These are phyloP conservation scores for Cremastinae sp. DNA, from an alignment of 2,888 invertebrate species.

Conservation along the genomic window DNA sequence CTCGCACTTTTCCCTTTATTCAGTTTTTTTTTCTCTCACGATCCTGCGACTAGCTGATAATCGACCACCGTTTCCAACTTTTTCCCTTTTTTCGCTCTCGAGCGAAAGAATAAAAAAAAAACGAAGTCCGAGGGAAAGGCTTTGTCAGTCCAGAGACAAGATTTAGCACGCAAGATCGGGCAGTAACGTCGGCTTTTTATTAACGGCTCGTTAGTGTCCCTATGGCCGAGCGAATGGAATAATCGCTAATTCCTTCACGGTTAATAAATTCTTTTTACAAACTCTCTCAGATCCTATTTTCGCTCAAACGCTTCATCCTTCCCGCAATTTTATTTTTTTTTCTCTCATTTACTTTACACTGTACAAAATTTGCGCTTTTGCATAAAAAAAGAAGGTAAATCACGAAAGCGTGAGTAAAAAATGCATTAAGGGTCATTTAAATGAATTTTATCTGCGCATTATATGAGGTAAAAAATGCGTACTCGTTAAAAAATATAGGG, in stretches of 20 bases:
- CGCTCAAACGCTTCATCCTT: not conserved
- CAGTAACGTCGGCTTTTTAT: slow-evolving; percentile 34
- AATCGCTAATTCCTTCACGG: slow-evolving; percentile 39
- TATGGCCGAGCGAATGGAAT: not conserved
- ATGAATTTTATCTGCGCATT: too few species aligned
- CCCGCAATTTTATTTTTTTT: not conserved
- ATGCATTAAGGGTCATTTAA: too few species aligned
- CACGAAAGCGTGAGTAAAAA: too few species aligned
- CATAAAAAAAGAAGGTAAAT: too few species aligned
- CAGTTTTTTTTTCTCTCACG: slow-evolving; percentile 39
- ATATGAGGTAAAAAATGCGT: too few species aligned
- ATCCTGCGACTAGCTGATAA: slow-evolving; percentile 43
- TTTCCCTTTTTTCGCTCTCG: slow-evolving; percentile 15
- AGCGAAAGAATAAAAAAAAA: not conserved
- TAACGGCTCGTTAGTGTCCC: slow-evolving; percentile 39
- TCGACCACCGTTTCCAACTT: slow-evolving; percentile 42
- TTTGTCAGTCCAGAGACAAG: slow-evolving; percentile 28
- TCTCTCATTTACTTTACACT: not conserved
- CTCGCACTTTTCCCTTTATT: too few species aligned
- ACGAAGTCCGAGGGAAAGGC: slow-evolving; percentile 5
- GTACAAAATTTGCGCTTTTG: too few species aligned
- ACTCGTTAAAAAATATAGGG: too few species aligned
- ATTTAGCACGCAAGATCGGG: slow-evolving; percentile 41
- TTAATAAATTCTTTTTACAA: slow-evolving; percentile 11
- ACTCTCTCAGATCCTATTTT: slow-evolving; percentile 1